Percentiles rank a stretch among this genome's conserved stretches.
Evolutionary conservation across 2,888 invertebrate species (phyloP).

Genomic region (Acheta domesticus): DNA sequence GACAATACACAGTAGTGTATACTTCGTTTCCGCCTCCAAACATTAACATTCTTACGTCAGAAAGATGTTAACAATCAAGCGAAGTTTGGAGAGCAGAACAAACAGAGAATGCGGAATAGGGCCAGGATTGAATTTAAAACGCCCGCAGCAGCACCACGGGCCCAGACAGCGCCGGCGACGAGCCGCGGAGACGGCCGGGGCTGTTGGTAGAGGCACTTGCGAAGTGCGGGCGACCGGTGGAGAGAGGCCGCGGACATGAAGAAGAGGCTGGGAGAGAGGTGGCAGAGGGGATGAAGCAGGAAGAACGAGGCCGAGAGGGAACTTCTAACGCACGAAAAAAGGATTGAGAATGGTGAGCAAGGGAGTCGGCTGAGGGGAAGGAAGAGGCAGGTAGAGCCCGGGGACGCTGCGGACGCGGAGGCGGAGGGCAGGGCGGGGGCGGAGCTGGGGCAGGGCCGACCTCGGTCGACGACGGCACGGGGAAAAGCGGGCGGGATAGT

Average conservation of each 20-base stretch:
- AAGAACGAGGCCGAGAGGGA: no score
- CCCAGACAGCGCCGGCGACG: no score
- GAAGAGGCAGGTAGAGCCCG: no score
- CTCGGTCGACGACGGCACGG: not conserved
- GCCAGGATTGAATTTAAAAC: not conserved
- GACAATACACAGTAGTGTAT: not conserved
- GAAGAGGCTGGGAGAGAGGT: no score
- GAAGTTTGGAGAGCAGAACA: not conserved
- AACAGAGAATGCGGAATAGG: not conserved
- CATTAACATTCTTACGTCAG: not conserved
- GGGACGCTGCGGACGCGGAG: not conserved
- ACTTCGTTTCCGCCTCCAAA: not conserved
- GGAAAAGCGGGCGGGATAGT: constrained; percentile 10
- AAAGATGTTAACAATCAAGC: constrained; percentile 3
- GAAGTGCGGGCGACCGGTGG: no score
- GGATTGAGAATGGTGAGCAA: no score
- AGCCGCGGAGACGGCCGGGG: no score
- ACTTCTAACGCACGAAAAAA: no score
- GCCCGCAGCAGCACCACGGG: not conserved
- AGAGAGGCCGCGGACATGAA: no score
- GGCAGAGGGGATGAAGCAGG: no score
- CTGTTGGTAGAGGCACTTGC: no score
- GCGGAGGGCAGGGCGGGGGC: not conserved
- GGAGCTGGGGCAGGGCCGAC: not conserved
- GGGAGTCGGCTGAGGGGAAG: no score